Evolutionary conservation across 2,888 invertebrate species (phyloP), one percentile per base, ranked within the genome.

Genomic region (Hetaerina titia): DNA sequence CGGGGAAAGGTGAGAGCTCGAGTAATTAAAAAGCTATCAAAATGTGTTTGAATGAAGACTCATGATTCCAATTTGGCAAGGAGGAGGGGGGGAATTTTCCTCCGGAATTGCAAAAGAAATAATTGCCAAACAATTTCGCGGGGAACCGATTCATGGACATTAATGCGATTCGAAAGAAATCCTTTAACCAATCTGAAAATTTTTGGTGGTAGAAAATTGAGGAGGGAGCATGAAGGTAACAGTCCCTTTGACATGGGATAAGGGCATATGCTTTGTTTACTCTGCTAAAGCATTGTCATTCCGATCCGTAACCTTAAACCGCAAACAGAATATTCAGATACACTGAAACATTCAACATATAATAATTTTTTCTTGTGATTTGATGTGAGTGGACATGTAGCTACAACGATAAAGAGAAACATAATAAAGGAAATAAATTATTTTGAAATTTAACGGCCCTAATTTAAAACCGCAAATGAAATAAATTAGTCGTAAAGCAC

Each of bases 1-100:
- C 69, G 19, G 22, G 19, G 25, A 11, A 31, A 31, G 81, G 31
- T 81, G 81, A 15, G 25, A 81, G 31, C 13, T 7, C 81, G 31
- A 81, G 25, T 81, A 81, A 81, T 81, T 81, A 81, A 81, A 81
- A 81, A 22, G 81, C 81, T 11, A 81, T 81, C 13, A 13, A 81
- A 81, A 81, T 15, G 25, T 5, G 81, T 15, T 13, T n/a, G 13
- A 81, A 25, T 13, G 31, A 81, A 22, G 15, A 2, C 15, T 81
- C 13, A 31, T 5, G 81, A 81, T 81, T 81, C 31, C 31, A 69
- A 81, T 81, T 81, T 22, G 69, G 8, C 69, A 45, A 45, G 31
- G 9, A 31, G 13, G 81, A 13, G 45, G 45, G 45, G 45, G 45
- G 45, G 45, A 1, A 60, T 81, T 31, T 81, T 81, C 9, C 69